Evolutionary conservation across 64 coral and sea anemone species (phyloP), one percentile per base, ranked within the genome.

Genomic region (Actinia equina): DNA sequence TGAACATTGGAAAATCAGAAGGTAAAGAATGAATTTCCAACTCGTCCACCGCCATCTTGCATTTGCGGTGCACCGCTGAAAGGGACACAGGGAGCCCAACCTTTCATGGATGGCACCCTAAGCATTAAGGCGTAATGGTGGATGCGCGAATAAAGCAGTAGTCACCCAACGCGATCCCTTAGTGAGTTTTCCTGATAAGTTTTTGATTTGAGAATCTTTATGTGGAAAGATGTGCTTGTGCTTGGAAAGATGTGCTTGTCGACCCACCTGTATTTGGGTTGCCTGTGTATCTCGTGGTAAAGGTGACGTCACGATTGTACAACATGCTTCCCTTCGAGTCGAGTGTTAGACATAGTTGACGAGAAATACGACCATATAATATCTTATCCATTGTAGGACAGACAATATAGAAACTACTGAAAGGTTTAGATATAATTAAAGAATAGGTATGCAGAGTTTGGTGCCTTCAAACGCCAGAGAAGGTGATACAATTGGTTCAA

Each of bases 281-380:
- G 13, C 80, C 80, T 83, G 80, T 83, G 80, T 46, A 83, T 15
- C 59, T 4, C 18, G 15, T 18, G 17, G 59, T 18, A 18, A 60
- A 60, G 14, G 59, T 60, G 80, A 83, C 80, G 80, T 83, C 80
- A 83, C n/a, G 80, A 44, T 83, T 83, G 80, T 83, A 45, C 80
- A 83, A 83, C 80, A 83, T 45, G 80, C 20, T 79, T 42, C 4
- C n/a, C 15, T 17, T 79, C 77, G 77, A 60, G 59, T 60, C 59
- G 59, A 60, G 15, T 18, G 59, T 18, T 18, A 2, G 18, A 6
- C 15, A 60, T 19, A 60, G 59, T 19, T 60, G 9, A 60, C 59
- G 59, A 60, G 15, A 15, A 60, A 17, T 60, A 17, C 18, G 59
- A 60, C 59, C 59, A 60, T 0, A 60, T 60, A 60, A 60, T 17